Base-by-base conservation (phyloP, 2,888 invertebrate species). In the Lottia scabra region DNA sequence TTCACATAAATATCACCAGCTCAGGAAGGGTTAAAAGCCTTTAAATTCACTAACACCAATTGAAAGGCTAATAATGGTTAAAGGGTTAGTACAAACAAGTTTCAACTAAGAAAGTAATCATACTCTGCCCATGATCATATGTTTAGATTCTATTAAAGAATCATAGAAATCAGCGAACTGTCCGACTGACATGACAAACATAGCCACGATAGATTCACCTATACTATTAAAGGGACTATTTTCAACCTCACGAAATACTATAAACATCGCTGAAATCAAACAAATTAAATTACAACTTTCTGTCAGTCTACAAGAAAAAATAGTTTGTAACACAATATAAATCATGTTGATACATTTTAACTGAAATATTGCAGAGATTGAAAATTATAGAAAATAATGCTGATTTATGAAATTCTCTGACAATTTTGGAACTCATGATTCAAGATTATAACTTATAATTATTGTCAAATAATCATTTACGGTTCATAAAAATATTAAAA, bases 131-230 rank as follows among this genome's bases (percentile, higher is more conserved):
- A 95, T 94, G 76, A 84, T 72, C 75, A 85, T 72, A 88, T 97
- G 95, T 83, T 95, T 94, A 0, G 97, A 96, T 81, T 94, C 93
- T 79, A 95, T 95, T 88, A 98, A 96, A 0, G 96, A 95, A 45
- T 93, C 93, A 86, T 96, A 99, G 88, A 98, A 97, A 87, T 97
- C 96, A 0, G 96, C 97, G 89, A 99, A 98, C 82, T 97, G 97
- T 1, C 98, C 97, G 83, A 99, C 92, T 0, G 98, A 99, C 96
- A 99, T 98, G 70, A 99, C 93, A 89, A 99, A 99, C 96, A 99
- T 98, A 0, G 97, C 97, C 93, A 99, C 96, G 46, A 98, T 93
- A 19, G 97, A 96, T 90, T 98, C 98, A 91, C 95, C 94, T 0
- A 98, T 96, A 38, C 96, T 83, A 67, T 84, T 83, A 84, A 91